Evolutionary conservation across 2,113 vertebrate genomes (phyloP), one percentile per base, ranked within the genome.

Genomic region (Misgurnus anguillicaudatus): DNA sequence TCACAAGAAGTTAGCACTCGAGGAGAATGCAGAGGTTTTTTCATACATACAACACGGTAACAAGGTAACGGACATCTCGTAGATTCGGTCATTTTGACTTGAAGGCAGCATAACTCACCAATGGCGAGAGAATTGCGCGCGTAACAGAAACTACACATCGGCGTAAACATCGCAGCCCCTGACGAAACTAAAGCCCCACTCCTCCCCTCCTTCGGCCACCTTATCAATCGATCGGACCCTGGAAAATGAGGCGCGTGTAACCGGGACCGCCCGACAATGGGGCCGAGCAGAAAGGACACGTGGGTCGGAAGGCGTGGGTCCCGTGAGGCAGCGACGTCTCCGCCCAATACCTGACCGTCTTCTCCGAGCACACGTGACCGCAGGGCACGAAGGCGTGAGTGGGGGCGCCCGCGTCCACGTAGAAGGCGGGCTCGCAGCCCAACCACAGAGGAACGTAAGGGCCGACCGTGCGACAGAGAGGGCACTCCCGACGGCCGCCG

Each of bases 391-490:
- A 98, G 17, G 92, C 94, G 0, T 99, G 95, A 0, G 96, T 98
- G 2, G 98, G 97, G 0, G 98, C 93, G 1, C 95, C 96, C 0
- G 96, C 96, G 0, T 99, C 97, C 77, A 97, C 94, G 0, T 98
- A 99, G 75, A 99, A 96, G 0, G 95, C 97, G 0, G 97, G 95
- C 90, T 99, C 98, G 0, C 94, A 96, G 72, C 98, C 98, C 1
- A 99, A 93, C 97, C 97, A 98, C 47, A 99, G 95, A 0, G 98
- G 97, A 74, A 98, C 96, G 0, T 99, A 99, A 63, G 96, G 96
- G 10, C 98, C 98, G 31, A 98, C 84, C 21, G 94, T 96, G 82
- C 97, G 90, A 91, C 98, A 99, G 90, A 99, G 94, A 4, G 98
- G 98, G 64, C 98, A 99, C 80, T 99, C 98, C 6, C 97, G 86